Evolutionary conservation across 2,888 invertebrate genomes (phyloP), one percentile per base, ranked within the genome.

Genomic region (Andrena hattorfiana): DNA sequence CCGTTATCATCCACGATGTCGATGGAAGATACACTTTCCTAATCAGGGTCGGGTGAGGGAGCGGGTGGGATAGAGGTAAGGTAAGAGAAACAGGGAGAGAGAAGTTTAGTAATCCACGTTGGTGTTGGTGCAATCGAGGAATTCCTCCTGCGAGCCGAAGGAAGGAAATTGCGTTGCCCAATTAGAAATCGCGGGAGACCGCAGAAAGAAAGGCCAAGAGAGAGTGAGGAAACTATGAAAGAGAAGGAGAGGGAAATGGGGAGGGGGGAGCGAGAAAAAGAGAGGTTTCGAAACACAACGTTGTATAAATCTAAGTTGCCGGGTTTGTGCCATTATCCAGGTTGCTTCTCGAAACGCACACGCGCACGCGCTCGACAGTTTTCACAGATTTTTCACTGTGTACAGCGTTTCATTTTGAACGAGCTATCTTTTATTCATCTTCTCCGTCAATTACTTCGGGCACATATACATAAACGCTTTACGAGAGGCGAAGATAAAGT

Each of bases 81-180:
- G 35, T 67, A 76, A 28, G 81, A 76, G n/a, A 69, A 70, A 67
- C 49, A 48, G 59, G 69, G 56, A 72, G 56, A 76, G 82, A 51
- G 49, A 70, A 51, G 82, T 75, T 67, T 60, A 74, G 82, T 60
- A 77, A 77, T 67, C 49, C 35, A 62, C 76, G 83, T 49, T 32
- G 62, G 48, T 23, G 77, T 51, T 85, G 85, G 69, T 81, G 86
- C 77, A 85, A 85, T 85, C 84, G 79, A 73, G 83, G 78, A 84
- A 83, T 82, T 87, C 85, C 87, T 86, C 80, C 85, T 76, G 81
- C 60, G 71, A 83, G 76, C 70, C 83, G 87, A 82, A 88, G 87
- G 89, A 89, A 89, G 89, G 89, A 88, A 88, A 88, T 89, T 88
- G 86, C 83, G 81, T 87, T 87, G 88, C 88, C 81, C 87, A 88